Percentiles rank a stretch among this genome's conserved stretches.
phyloP scores from a whole-genome alignment of 2,113 vertebrate genomes.

The Elachura formosa region DNA sequence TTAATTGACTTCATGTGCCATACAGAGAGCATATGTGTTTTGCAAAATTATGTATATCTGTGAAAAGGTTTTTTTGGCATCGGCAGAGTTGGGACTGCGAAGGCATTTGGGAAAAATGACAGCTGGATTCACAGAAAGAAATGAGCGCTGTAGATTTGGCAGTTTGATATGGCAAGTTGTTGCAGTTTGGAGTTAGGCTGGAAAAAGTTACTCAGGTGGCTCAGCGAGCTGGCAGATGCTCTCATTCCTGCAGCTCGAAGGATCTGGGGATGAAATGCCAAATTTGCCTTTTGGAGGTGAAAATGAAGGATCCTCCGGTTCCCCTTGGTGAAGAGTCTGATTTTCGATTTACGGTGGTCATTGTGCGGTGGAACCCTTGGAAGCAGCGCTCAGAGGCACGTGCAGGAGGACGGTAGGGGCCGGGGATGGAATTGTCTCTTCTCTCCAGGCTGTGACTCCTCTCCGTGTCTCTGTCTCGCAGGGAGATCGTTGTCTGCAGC shows the following conservation, averaged over 20 bases:
- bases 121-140: constrained; percentile 56
- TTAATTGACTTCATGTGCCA: constrained; percentile 57
- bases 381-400: neutral
- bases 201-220: constrained; percentile 55
- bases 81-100: constrained; percentile 38
- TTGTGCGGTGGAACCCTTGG: neutral
- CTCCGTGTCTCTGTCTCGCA: neutral
- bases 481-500: neutral
- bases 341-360: neutral
- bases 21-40: constrained; percentile 62
- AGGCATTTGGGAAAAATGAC: constrained; percentile 57
- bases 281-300: neutral
- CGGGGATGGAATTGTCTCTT: neutral
- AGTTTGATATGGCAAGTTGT: constrained; percentile 32
- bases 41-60: constrained; percentile 55
- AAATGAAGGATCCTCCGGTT: neutral
- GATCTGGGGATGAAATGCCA: neutral
- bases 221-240: constrained; percentile 19
- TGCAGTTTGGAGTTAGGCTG: constrained; percentile 11
- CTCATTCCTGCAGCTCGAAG: neutral
- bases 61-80: constrained; percentile 55
- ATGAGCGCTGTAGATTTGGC: constrained; percentile 29
- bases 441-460: neutral
- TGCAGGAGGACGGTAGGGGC: neutral
- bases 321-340: neutral